A percentile compares a stretch with the other conserved stretches of the same genome.
Evolutionary conservation across 2,888 invertebrate species (phyloP).

Genomic region (Cosmopolites sordidus): DNA sequence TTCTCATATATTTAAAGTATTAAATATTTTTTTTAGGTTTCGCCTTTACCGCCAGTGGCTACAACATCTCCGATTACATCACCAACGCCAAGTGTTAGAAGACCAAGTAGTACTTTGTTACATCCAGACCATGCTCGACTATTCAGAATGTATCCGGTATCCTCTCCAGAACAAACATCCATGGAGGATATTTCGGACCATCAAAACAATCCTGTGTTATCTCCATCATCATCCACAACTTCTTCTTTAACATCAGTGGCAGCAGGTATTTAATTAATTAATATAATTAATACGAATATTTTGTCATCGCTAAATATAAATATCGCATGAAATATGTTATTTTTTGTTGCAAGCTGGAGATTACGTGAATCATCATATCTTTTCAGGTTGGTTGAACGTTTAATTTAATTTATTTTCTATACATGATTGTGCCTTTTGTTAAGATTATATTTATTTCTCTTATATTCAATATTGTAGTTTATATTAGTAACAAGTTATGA

Average conservation of each 20-base stretch:
- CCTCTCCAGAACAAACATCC: constrained; percentile 49
- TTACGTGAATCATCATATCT: not conserved
- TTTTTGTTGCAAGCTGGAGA: not conserved
- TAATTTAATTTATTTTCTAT: too few relatives aligned
- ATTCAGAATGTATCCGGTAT: constrained; percentile 49
- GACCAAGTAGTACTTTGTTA: constrained; percentile 58
- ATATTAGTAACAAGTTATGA: too few relatives aligned
- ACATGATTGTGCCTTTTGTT: too few relatives aligned
- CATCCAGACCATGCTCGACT: constrained; percentile 68
- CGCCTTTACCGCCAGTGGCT: constrained; percentile 50
- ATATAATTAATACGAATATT: too few relatives aligned
- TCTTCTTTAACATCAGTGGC: constrained; percentile 56
- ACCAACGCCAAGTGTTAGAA: constrained; percentile 46
- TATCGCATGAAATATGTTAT: too few relatives aligned
- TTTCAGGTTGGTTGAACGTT: not conserved
- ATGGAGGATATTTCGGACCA: constrained; percentile 49
- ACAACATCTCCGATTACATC: constrained; percentile 41
- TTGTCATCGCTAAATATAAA: too few relatives aligned
- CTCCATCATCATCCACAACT: constrained; percentile 55
- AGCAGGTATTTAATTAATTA: too few relatives aligned
- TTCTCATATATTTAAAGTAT: too few relatives aligned
- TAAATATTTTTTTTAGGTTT: constrained; percentile 51
- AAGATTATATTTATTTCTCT: too few relatives aligned
- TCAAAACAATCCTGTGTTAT: constrained; percentile 43
- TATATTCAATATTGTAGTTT: too few relatives aligned